Percentiles rank a stretch among this genome's conserved stretches.
Conservation (phyloP, 2,113 vertebrate species). For the Pardalotus punctatus region DNA sequence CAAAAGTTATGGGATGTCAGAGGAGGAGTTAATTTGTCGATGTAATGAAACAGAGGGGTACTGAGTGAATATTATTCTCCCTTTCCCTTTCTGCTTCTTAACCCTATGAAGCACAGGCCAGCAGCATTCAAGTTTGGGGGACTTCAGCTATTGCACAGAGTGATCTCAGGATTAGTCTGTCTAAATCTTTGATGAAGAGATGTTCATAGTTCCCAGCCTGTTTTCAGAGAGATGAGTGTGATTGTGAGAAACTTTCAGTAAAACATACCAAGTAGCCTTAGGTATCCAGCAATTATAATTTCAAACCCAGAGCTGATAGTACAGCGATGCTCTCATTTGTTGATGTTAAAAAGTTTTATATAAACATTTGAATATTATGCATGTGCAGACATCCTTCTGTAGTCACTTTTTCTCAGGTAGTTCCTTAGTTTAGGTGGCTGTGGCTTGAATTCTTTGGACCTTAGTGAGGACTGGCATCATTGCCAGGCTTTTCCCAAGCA, state of each 20-base stretch:
- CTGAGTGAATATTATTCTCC: neutral
- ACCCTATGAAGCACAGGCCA: neutral
- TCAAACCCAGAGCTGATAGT: neutral
- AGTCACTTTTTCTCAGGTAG: neutral
- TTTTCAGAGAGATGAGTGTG: neutral
- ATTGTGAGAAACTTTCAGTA: neutral
- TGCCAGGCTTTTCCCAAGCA: neutral
- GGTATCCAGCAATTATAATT: neutral
- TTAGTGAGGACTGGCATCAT: neutral
- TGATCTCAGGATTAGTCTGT: neutral
- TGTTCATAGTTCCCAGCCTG: neutral
- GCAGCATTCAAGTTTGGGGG: neutral
- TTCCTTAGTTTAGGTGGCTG: neutral
- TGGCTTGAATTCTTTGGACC: neutral
- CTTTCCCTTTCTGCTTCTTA: neutral
- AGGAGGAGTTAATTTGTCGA: neutral
- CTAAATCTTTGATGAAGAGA: neutral
- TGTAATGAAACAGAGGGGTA: neutral
- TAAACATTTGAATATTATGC: neutral
- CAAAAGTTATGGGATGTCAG: slow-evolving; percentile 21
- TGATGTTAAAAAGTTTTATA: neutral
- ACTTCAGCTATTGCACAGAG: neutral
- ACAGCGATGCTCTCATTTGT: neutral
- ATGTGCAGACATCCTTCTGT: neutral
- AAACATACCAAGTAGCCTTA: neutral